Evolutionary conservation across 23 tunicate species (phyloP).

Genomic region (Clavelina lepadiformis): DNA sequence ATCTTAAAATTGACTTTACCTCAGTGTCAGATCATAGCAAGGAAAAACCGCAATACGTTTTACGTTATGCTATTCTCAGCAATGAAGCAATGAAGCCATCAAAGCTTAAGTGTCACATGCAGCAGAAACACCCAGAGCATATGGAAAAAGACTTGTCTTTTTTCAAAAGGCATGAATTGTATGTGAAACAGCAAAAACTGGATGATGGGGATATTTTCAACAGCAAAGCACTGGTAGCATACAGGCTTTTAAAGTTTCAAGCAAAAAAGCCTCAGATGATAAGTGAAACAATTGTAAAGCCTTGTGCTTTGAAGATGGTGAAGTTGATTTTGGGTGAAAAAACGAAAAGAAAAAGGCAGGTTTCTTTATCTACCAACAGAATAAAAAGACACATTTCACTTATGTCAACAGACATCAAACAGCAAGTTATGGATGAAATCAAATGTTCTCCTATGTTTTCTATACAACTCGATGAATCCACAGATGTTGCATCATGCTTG

Average conservation of each 20-base stretch:
- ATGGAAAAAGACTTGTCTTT: conserved; percentile 8
- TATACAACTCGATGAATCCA: conserved; percentile 20
- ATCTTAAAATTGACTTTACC: too few relatives aligned
- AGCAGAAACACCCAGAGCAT: conserved; percentile 21
- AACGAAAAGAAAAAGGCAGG: conserved; percentile 13
- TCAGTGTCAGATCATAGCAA: conserved; percentile 18
- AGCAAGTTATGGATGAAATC: conserved; percentile 24
- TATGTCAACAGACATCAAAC: conserved; percentile 26
- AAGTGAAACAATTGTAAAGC: conserved; percentile 16
- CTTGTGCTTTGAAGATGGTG: conserved; percentile 14
- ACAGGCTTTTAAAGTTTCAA: conserved; percentile 13
- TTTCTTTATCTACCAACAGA: conserved; percentile 13
- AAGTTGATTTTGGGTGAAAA: conserved; percentile 26
- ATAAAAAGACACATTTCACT: conserved; percentile 15
- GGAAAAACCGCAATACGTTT: conserved; percentile 15
- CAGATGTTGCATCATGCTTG: conserved; percentile 32
- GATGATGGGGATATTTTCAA: conserved; percentile 22
- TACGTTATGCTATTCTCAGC: conserved; percentile 27
- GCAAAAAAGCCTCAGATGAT: conserved; percentile 16
- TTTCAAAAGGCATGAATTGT: conserved; percentile 3
- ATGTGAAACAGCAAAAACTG: conserved; percentile 20
- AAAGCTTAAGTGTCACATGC: conserved; percentile 24
- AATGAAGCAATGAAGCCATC: conserved; percentile 24
- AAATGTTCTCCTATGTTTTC: conserved; percentile 30
- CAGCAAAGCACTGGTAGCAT: conserved; percentile 18